Evolutionary conservation across 53 echinoderm and acorn worm genomes (phyloP).

Genomic region (Temnopleurus reevesii): DNA sequence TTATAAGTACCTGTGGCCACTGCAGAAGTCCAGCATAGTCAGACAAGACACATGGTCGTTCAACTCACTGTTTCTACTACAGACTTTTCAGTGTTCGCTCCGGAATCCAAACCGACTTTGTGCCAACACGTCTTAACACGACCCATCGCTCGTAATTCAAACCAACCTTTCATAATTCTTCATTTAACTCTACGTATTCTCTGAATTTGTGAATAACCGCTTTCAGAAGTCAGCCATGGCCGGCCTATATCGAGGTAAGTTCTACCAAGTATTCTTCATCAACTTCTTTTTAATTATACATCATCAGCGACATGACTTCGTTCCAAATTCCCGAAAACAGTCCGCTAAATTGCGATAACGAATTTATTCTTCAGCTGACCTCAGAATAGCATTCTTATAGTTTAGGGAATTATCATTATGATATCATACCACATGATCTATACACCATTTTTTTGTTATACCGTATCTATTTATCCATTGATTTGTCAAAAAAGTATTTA

Average conservation of each 20-base stretch:
- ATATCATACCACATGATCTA: too few relatives aligned
- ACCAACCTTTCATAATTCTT: too few relatives aligned
- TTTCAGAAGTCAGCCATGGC: not conserved
- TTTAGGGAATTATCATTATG: too few relatives aligned
- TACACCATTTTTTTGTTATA: too few relatives aligned
- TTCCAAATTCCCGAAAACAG: too few relatives aligned
- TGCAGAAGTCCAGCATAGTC: not conserved
- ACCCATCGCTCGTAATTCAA: not conserved
- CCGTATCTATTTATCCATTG: too few relatives aligned
- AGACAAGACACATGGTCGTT: not conserved
- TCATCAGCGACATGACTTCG: too few relatives aligned
- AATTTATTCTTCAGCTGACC: too few relatives aligned
- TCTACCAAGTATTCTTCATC: not conserved
- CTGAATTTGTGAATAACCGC: not conserved
- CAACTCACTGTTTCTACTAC: not conserved
- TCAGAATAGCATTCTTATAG: too few relatives aligned
- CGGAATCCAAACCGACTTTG: not conserved
- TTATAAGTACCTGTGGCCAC: slow-evolving; percentile 1
- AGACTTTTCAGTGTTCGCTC: not conserved
- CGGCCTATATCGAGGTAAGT: not conserved
- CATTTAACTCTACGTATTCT: too few relatives aligned
- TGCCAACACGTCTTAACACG: not conserved
- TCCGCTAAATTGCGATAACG: too few relatives aligned
- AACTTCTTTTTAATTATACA: not conserved
- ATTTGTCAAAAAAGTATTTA: too few relatives aligned